phyloP scores from a whole-genome alignment of 2,888 invertebrate genomes.

The Lepetodrilus schrolli region DNA sequence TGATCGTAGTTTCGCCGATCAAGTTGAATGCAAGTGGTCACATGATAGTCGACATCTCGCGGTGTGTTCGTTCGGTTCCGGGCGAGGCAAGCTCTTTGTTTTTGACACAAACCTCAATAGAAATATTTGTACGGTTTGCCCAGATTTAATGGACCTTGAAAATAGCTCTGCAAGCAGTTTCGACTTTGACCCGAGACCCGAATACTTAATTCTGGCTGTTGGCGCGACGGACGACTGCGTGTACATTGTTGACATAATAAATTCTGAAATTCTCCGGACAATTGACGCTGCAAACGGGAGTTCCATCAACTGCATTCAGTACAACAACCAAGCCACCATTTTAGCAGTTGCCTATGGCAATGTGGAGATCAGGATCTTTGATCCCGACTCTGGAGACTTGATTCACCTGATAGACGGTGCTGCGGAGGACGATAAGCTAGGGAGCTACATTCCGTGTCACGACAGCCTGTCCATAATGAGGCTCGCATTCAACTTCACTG shows the following conservation, averaged over 20 bases:
- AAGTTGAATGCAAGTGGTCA: constrained; percentile 63
- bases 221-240: constrained; percentile 50
- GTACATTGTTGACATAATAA: constrained; percentile 46
- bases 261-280: constrained; percentile 17
- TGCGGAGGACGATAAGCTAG: constrained; percentile 35
- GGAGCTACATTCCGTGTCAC: constrained; percentile 28
- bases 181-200: constrained; percentile 61
- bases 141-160: constrained; percentile 45
- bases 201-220: constrained; percentile 51
- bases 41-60: constrained; percentile 58
- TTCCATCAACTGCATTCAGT: constrained; percentile 52
- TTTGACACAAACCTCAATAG: constrained; percentile 38
- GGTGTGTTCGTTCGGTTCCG: constrained; percentile 45
- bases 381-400: constrained; percentile 37
- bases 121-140: constrained; percentile 48
- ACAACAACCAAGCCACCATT: constrained; percentile 46
- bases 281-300: constrained; percentile 33
- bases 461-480: constrained; percentile 49
- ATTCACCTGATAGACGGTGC: constrained; percentile 49
- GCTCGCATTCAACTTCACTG: constrained; percentile 55
- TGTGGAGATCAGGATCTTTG: constrained; percentile 47
- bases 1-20: constrained; percentile 46
- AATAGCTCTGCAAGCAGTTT: constrained; percentile 55
- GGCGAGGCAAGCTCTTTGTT: constrained; percentile 46
- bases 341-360: constrained; percentile 52